A percentile compares a stretch with the other conserved stretches of the same genome.
Conservation (phyloP, 2,797 vertebrate genomes). For the Cheirogaleus major region DNA sequence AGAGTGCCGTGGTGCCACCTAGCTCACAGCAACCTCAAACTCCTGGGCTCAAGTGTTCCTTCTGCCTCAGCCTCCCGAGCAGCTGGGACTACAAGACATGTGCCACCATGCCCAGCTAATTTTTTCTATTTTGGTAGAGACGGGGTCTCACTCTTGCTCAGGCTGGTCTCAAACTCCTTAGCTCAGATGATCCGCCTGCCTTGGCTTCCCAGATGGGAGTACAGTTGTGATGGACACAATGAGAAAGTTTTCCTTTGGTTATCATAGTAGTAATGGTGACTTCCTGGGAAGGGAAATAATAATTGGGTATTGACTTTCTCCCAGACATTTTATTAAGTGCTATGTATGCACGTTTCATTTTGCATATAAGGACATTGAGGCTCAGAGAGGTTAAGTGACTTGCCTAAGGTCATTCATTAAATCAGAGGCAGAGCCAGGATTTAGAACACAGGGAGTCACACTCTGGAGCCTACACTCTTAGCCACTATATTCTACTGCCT, state of each 20-base stretch:
- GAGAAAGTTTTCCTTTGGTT: constrained; percentile 14
- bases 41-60: no score
- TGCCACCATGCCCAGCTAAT: no score
- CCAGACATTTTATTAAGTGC: background rate
- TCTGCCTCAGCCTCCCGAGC: no score
- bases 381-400: background rate
- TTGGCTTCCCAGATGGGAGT: background rate
- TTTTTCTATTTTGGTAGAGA: no score
- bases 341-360: background rate
- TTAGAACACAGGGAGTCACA: background rate
- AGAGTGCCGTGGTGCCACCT: no score
- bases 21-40: no score
- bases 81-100: no score
- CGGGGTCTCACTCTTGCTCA: no score
- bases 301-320: background rate
- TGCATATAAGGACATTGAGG: background rate
- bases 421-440: background rate
- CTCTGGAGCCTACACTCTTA: background rate
- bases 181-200: no score
- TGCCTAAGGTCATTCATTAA: background rate
- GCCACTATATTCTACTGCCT: background rate
- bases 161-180: no score
- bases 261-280: background rate
- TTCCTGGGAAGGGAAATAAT: constrained; percentile 1
- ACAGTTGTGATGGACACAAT: background rate